Base-by-base conservation (phyloP, 2,888 invertebrate species). In the Cryptophagus acutangulus region DNA sequence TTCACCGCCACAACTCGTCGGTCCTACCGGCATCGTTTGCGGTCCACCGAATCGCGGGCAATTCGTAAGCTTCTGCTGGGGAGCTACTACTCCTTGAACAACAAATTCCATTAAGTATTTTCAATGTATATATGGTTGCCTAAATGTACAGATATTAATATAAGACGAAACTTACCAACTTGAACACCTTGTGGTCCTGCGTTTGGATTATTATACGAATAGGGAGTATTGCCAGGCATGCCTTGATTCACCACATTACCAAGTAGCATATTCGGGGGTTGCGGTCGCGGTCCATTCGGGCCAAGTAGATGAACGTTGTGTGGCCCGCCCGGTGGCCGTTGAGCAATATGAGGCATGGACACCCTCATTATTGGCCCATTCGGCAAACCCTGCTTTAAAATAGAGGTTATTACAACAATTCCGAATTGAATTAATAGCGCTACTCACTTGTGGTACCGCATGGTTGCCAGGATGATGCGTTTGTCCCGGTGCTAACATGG, bases 281-380 rank as follows among this genome's bases (percentile, higher is more conserved):
- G 76, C 77, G 78, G 74, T 53, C 81, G 66, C n/a, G 78, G 74
- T 43, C 79, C 76, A 71, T 73, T 57, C n/a, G 78, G 74, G 43
- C 79, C 76, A 71, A 72, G 57, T 57, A 75, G 67, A 63, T 77
- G 67, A 18, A 73, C 70, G n/a, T 70, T 69, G 15, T 63, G 65
- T 5, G 61, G 62, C 1, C 58, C 59, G 12, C 61, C 63, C 6
- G 67, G 65, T 6, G 60, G 55, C 28, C 74, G 76, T 72, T 54
- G 77, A 67, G 43, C 71, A 67, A 49, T 65, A 68, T 57, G 55
- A 30, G 51, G 42, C 56, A 72, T 71, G 49, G 71, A 66, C 13
- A 73, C 73, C 28, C 75, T 64, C 76, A 84, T 74, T 66, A 87
- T 74, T 1, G 88, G 87, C 1, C 88, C 88, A 65, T 88, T 88